A percentile compares a stretch with the other conserved stretches of the same genome.
Evolutionary conservation across 2,113 vertebrate genomes (phyloP).

Genomic region (Cinclus cinclus): DNA sequence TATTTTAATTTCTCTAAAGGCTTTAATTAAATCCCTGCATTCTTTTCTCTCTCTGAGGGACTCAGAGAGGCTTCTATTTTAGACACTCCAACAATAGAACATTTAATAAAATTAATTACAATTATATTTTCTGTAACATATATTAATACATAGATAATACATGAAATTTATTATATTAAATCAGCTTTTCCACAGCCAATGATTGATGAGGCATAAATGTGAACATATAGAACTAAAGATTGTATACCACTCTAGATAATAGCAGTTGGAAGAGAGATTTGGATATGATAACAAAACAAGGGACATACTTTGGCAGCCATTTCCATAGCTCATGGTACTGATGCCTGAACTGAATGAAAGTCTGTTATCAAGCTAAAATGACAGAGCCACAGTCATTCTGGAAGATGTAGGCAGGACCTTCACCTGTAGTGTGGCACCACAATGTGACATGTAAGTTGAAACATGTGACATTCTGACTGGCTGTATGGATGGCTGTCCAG

Average conservation of each 20-base stretch:
- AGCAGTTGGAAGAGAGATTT: neutral
- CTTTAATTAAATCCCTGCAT: too few relatives aligned
- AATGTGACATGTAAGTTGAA: neutral
- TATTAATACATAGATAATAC: neutral
- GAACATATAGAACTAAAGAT: neutral
- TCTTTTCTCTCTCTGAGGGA: too few relatives aligned
- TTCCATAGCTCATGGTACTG: neutral
- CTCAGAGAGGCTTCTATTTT: too few relatives aligned
- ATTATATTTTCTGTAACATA: neutral
- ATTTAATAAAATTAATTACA: too few relatives aligned
- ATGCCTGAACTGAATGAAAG: neutral
- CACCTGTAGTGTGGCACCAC: rapidly evolving
- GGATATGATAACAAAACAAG: neutral
- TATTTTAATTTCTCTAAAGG: too few relatives aligned
- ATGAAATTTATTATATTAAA: neutral
- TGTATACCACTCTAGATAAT: neutral
- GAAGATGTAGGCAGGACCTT: neutral
- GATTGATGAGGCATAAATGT: neutral
- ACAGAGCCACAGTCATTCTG: neutral
- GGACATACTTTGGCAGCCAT: neutral
- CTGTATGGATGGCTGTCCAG: neutral
- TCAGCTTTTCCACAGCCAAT: neutral
- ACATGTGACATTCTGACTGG: neutral
- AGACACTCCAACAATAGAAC: too few relatives aligned
- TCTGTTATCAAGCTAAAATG: neutral